These are phyloP conservation scores for Corythaeola cristata DNA, from an alignment of 2,113 vertebrate genomes.

Conservation along the genomic window DNA sequence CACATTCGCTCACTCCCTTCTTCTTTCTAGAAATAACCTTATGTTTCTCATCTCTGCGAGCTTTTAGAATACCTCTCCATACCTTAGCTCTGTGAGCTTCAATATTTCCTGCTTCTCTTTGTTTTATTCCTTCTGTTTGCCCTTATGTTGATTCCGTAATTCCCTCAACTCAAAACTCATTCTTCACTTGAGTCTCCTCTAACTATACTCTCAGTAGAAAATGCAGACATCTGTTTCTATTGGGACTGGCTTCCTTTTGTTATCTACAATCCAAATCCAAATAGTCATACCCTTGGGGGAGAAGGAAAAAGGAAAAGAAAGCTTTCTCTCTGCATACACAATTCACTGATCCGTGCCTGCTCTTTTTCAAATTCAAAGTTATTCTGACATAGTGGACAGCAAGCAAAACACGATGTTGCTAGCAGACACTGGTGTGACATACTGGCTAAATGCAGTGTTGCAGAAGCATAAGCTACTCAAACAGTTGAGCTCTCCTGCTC, in stretches of 20 bases:
- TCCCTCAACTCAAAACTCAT: neutral
- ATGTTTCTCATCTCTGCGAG: neutral
- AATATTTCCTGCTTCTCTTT: neutral
- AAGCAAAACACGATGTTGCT: accelerated
- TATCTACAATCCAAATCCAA: neutral
- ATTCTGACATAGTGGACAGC: accelerated
- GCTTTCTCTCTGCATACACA: neutral
- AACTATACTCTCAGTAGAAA: neutral
- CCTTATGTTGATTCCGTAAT: neutral
- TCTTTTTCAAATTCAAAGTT: neutral
- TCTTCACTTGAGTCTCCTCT: neutral
- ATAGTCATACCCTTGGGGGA: neutral
- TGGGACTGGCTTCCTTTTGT: neutral
- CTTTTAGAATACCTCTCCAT: neutral
- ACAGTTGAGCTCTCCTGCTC: neutral
- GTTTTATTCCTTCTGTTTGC: neutral
- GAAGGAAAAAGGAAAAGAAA: neutral
- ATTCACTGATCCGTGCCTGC: neutral
- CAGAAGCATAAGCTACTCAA: neutral
- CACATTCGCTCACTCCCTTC: accelerated
- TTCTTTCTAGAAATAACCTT: neutral
- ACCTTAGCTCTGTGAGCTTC: neutral
- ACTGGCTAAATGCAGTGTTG: neutral
- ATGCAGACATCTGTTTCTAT: accelerated
- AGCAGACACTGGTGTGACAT: neutral